Evolutionary conservation across 2,888 invertebrate species (phyloP).

Genomic region (Amphipoea lucens): DNA sequence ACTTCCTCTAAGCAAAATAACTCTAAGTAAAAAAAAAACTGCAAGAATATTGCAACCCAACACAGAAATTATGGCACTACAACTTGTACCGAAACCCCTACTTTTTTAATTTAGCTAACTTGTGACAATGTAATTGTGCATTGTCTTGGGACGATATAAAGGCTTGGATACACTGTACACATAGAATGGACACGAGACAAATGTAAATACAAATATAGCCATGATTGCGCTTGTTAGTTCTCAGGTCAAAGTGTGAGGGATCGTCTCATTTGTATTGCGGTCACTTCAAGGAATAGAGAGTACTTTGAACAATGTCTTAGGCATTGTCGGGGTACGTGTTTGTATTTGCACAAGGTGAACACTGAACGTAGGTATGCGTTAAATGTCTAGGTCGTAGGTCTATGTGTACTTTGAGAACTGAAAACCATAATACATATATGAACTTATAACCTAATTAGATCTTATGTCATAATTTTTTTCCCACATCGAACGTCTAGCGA

Average conservation of each 20-base stretch:
- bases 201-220: conserved; percentile 16
- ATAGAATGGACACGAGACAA: background rate
- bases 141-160: conserved; percentile 32
- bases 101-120: conserved; percentile 59
- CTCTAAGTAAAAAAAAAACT: conserved; percentile 3
- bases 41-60: conserved; percentile 15
- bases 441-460: background rate
- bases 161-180: conserved; percentile 19
- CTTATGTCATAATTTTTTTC: background rate
- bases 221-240: conserved; percentile 9
- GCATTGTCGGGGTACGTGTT: background rate
- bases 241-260: conserved; percentile 12
- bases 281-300: conserved; percentile 22
- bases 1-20: background rate
- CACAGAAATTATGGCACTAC: conserved; percentile 38
- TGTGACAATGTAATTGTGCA: conserved; percentile 57
- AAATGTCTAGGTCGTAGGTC: background rate
- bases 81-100: conserved; percentile 21
- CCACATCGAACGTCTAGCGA: background rate
- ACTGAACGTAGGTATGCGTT: background rate
- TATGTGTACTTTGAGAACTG: background rate
- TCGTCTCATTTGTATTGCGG: conserved; percentile 24
- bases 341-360: conserved; percentile 2
- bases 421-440: background rate
- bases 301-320: conserved; percentile 21